Base-by-base conservation (phyloP, 2,888 invertebrate genomes). In the Tipula unca region DNA sequence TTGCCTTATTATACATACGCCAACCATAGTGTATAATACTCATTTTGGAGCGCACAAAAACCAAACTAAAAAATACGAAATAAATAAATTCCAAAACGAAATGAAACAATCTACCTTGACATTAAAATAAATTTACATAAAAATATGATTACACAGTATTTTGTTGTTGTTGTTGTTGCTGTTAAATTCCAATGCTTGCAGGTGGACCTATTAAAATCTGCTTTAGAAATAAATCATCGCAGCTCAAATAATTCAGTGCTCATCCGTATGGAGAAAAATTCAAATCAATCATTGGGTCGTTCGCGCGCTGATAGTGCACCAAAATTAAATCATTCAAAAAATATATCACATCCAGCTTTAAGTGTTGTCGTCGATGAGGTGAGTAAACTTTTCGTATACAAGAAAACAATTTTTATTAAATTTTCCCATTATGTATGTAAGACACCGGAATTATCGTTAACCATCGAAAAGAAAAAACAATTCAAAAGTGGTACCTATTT, bases 171-270 rank as follows among this genome's bases (percentile, higher is more conserved):
- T 17, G 25, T 25, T 32, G 32, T 3, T 17, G 48, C 48, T 25
- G 69, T 25, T 69, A 20, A 69, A 69, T 69, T 69, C 10, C 8
- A 3, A 48, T 1, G 8, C 35, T 84, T 84, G 29, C 36, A 88
- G 84, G 94, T 94, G 32, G 95, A 95, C 89, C 91, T 95, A 85
- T 91, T 95, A 3, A 93, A 94, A 87, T 95, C 95, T 20, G 93
- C 95, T 0, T 89, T 95, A 54, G 95, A 95, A 90, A 94, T 95
- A 88, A 94, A 93, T 89, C 92, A 93, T 88, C 91, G 91, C 88
- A 89, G 89, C 87, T 91, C 91, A 86, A 90, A 92, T 91, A 86
- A 92, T 92, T 89, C 91, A 90, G 86, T 93, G 86, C 88, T 89
- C 87, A 90, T 90, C 87, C 90, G 89, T 88, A 89, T 89, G 87